phyloP scores from a whole-genome alignment of 2,797 vertebrate genomes.

The Falco columbarius region DNA sequence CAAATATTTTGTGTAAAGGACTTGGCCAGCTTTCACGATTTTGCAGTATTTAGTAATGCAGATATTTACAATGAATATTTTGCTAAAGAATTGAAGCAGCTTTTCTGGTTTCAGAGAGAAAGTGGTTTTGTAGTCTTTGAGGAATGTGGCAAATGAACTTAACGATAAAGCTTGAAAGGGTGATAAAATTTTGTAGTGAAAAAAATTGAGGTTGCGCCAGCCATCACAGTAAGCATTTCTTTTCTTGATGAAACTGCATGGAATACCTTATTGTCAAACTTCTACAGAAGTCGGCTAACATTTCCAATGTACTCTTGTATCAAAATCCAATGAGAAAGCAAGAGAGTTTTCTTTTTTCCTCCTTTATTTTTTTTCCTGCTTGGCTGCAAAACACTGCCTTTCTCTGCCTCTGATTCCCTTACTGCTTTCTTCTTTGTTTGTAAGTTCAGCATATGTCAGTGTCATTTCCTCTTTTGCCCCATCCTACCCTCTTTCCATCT shows the following conservation, averaged over 20 bases:
- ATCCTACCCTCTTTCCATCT: constrained; percentile 56
- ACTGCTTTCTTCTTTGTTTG: constrained; percentile 71
- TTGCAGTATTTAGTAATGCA: neutral
- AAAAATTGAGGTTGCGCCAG: constrained; percentile 77
- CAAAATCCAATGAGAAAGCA: constrained; percentile 73
- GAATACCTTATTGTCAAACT: constrained; percentile 75
- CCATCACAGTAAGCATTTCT: constrained; percentile 78
- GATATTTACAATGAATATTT: neutral
- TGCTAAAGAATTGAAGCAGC: neutral
- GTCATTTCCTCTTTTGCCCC: constrained; percentile 70
- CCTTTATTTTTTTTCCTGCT: constrained; percentile 59
- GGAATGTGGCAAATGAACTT: neutral
- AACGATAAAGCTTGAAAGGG: neutral
- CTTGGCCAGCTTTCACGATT: neutral
- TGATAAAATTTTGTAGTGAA: constrained; percentile 15
- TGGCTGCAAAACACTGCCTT: constrained; percentile 81
- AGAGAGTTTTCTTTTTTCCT: constrained; percentile 49
- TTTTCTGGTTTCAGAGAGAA: neutral
- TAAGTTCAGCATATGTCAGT: constrained; percentile 64
- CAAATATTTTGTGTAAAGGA: neutral
- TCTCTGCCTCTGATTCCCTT: constrained; percentile 79
- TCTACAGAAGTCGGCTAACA: constrained; percentile 66
- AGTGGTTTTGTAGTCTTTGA: neutral
- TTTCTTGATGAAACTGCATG: constrained; percentile 82
- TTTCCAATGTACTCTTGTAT: constrained; percentile 64